Evolutionary conservation across 2,888 invertebrate species (phyloP), one percentile per base, ranked within the genome.

Genomic region (Orthosia gracilis): DNA sequence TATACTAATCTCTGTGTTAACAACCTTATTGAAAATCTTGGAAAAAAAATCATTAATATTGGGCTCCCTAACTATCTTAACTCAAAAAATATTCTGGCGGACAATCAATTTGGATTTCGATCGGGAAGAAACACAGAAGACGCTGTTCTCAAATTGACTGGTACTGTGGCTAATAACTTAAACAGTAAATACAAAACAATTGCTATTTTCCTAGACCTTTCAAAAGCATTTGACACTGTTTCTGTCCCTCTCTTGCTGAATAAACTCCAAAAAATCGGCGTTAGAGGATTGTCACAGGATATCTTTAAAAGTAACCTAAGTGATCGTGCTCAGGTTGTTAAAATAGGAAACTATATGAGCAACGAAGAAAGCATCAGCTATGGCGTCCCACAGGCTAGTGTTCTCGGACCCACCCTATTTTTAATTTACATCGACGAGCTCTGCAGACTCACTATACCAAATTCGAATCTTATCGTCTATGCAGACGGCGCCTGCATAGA

Each of bases 61-160:
- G 15, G 57, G 26, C 70, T 70, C 21, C 31, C 64, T 49, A 54
- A 54, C 23, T 61, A 54, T 21, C 61, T 69, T 21, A 62, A 69
- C 61, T 21, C 17, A 69, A 45, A 69, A 62, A 52, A 55, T 69
- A 40, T 13, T 59, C 1, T 18, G n/a, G 52, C 62, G 1, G 23
- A 40, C 2, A 59, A 52, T 17, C 40, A 69, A 69, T 62, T 18
- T 54, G 62, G 69, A 3, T 69, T 69, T 55, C 50, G 40, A 61
- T 50, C 50, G 7, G 62, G 45, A 4, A 62, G 23, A 62, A 69
- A 52, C 52, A 47, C 47, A 47, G 47, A 47, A 47, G 47, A 15
- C 15, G 47, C 47, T 47, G 47, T 47, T 15, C 47, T 21, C 4
- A n/a, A 52, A 52, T 52, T n/a, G n/a, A n/a, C n/a, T n/a, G n/a